phyloP scores from a whole-genome alignment of 1,140 invertebrate species.

The Coptotermes formosanus region DNA sequence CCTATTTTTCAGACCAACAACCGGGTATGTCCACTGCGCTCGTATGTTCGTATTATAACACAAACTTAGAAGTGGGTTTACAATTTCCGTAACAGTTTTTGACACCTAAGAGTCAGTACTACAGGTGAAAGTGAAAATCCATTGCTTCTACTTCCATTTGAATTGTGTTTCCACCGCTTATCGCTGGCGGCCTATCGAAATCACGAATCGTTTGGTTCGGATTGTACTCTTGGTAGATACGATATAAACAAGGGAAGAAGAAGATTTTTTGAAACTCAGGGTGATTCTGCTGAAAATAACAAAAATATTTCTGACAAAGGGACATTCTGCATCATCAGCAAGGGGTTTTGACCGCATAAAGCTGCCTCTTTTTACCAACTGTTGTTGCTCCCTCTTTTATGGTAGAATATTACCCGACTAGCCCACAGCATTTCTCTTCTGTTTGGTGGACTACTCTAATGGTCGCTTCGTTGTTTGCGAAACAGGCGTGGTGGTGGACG shows the following conservation, averaged over 20 bases:
- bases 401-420: background rate
- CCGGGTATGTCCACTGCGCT: too few species aligned
- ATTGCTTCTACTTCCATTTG: too few species aligned
- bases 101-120: too few species aligned
- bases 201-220: too few species aligned
- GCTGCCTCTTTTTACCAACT: background rate
- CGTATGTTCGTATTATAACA: too few species aligned
- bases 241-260: background rate
- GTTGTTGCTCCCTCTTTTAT: background rate
- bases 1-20: too few species aligned
- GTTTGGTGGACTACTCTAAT: constrained; percentile 4
- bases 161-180: too few species aligned
- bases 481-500: background rate
- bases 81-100: too few species aligned
- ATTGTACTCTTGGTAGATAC: too few species aligned
- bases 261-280: background rate
- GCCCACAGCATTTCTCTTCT: constrained; percentile 6
- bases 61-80: too few species aligned
- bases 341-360: constrained; percentile 7
- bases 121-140: too few species aligned
- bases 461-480: constrained; percentile 3
- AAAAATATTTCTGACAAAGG: background rate
- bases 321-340: constrained; percentile 5
- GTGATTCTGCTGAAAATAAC: constrained; percentile 16
- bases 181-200: too few species aligned